Evolutionary conservation across 1,140 invertebrate species (phyloP).

Genomic region (Cylas formicarius): DNA sequence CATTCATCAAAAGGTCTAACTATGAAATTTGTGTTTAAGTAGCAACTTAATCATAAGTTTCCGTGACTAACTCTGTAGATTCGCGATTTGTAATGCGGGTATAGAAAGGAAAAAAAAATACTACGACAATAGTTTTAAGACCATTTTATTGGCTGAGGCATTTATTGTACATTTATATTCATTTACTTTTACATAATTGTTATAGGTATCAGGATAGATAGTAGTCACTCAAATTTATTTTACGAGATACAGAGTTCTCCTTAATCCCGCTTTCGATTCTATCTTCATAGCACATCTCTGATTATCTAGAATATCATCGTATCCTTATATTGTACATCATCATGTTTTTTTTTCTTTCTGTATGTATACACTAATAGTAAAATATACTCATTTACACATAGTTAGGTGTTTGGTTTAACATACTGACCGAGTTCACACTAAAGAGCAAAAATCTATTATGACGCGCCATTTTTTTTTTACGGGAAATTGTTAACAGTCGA

Average conservation of each 20-base stretch:
- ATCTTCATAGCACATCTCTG: conserved; percentile 25
- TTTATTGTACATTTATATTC: conserved; percentile 39
- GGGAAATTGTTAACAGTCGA: conserved; percentile 29
- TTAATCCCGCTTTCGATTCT: conserved; percentile 6
- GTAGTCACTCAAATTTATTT: conserved; percentile 25
- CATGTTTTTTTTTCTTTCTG: conserved; percentile 18
- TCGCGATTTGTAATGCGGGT: neutral
- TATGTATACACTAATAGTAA: conserved; percentile 29
- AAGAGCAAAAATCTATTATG: conserved; percentile 9
- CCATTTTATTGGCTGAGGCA: conserved; percentile 38
- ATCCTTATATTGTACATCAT: conserved; percentile 28
- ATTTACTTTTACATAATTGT: conserved; percentile 33
- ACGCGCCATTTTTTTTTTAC: conserved; percentile 24
- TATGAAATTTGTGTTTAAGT: too few species aligned
- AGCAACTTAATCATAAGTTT: too few species aligned
- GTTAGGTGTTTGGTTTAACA: conserved; percentile 13
- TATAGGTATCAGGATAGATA: conserved; percentile 38
- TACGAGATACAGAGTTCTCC: conserved; percentile 11
- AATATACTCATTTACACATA: conserved; percentile 34
- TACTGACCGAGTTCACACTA: conserved; percentile 7
- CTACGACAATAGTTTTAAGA: conserved; percentile 26
- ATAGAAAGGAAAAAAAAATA: conserved; percentile 22
- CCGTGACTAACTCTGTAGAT: too few species aligned
- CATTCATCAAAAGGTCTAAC: too few species aligned
- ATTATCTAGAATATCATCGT: conserved; percentile 29